Base-by-base conservation (phyloP, 2,888 invertebrate genomes). In the Pseudeuparius sepicola region DNA sequence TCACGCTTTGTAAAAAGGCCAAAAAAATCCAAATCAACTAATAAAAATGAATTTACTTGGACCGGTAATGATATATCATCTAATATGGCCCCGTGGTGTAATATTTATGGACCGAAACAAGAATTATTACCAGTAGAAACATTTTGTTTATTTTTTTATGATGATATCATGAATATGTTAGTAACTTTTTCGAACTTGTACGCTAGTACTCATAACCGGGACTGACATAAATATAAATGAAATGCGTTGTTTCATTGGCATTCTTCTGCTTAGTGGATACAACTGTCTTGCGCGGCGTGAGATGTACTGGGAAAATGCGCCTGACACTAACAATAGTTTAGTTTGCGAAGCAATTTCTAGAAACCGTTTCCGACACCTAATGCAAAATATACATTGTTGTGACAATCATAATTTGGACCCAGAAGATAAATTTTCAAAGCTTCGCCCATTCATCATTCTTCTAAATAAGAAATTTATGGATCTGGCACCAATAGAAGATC, bases 401-500 rank as follows among this genome's bases (percentile, higher is more conserved):
- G 25, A 41, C 29, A 36, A 38, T 15, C n/a, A n/a, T n/a, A n/a
- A 31, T 13, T 23, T 41, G 13, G 28, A 27, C 20, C 16, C 12
- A 15, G 13, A 31, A 13, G 41, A 41, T 11, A 31, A 34, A 31
- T 42, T 39, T 24, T n/a, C 36, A 16, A 41, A 41, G 34, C 15
- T 41, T 13, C 33, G 39, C 11, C 41, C 39, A 11, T 26, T 39
- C n/a, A 16, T 37, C 31, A 33, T 26, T 30, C n/a, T 26, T 18
- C 18, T 42, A 11, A 42, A 39, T 37, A 37, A 39, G 13, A 39
- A 36, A 31, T 39, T 36, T 37, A 37, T 39, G 23, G 34, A 36
- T 14, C 14, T 39, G 20, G 35, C 35, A 5, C 36, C 35, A 2
- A 2, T 16, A 4, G 38, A 31, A 34, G 27, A 34, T n/a, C n/a